Conservation (phyloP, 1,140 invertebrate species). For the Plectrocnemia conspersa region DNA sequence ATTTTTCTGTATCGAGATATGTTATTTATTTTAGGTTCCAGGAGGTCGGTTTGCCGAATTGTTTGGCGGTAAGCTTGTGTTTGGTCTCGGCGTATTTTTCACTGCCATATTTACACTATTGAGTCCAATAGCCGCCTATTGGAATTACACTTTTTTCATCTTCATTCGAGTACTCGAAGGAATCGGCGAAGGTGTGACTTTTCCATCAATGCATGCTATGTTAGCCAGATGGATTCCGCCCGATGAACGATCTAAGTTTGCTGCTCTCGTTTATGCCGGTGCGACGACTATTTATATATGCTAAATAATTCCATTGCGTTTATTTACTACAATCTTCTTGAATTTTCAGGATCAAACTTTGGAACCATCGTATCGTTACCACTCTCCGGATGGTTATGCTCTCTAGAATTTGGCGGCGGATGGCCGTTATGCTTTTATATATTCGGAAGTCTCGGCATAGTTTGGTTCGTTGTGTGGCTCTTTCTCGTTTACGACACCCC, state of each 20-base stretch:
- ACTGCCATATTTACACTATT: constrained; percentile 74
- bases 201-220: constrained; percentile 79
- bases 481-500: constrained; percentile 72
- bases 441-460: constrained; percentile 65
- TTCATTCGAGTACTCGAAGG: constrained; percentile 77
- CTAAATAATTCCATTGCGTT: neutral
- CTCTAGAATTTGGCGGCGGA: constrained; percentile 61
- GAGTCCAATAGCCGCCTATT: constrained; percentile 67
- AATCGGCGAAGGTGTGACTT: constrained; percentile 80
- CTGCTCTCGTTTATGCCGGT: constrained; percentile 74
- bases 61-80: constrained; percentile 75
- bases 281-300: constrained; percentile 26
- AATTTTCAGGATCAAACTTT: constrained; percentile 59
- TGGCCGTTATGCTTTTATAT: constrained; percentile 79
- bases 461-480: constrained; percentile 79
- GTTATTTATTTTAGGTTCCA: constrained; percentile 64
- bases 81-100: constrained; percentile 70
- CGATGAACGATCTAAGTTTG: constrained; percentile 73
- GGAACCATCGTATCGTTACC: constrained; percentile 73
- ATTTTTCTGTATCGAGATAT: constrained; percentile 5
- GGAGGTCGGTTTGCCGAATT: constrained; percentile 76
- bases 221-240: constrained; percentile 77
- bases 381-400: constrained; percentile 68
- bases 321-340: neutral
- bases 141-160: constrained; percentile 67